These are phyloP conservation scores for Echinops telfairi DNA, from an alignment of 2,113 vertebrate genomes.

Conservation along the genomic window DNA sequence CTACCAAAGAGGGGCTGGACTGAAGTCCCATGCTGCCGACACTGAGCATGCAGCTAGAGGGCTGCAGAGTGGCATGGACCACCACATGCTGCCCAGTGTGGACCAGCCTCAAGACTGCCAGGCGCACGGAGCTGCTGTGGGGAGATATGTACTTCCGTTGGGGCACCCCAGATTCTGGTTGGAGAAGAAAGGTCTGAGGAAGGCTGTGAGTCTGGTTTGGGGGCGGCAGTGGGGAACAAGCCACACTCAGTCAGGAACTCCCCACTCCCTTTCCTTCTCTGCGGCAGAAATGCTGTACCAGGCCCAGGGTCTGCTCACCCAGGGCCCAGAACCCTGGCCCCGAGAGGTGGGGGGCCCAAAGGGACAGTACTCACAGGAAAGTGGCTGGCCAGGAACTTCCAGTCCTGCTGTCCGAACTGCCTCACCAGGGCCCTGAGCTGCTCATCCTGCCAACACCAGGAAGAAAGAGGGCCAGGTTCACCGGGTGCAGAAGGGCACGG, in stretches of 20 bases:
- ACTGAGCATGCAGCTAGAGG: too few relatives aligned
- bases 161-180: background rate
- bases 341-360: background rate
- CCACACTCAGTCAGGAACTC: background rate
- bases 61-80: too few relatives aligned
- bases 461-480: conserved; percentile 63
- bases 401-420: conserved; percentile 93
- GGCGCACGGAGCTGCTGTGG: background rate
- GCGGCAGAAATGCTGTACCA: background rate
- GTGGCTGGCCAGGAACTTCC: conserved; percentile 94
- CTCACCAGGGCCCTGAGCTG: conserved; percentile 93
- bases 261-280: background rate
- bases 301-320: background rate
- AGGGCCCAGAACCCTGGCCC: background rate
- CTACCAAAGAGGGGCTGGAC: background rate
- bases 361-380: conserved; percentile 92
- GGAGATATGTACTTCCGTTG: background rate
- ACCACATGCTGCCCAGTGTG: too few relatives aligned
- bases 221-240: background rate
- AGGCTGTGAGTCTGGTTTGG: background rate
- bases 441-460: conserved; percentile 91
- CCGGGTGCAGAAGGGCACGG: background rate
- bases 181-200: background rate
- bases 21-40: background rate
- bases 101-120: background rate